These are phyloP conservation scores for Mimachlamys varia DNA, from an alignment of 2,888 invertebrate species.

Conservation along the genomic window DNA sequence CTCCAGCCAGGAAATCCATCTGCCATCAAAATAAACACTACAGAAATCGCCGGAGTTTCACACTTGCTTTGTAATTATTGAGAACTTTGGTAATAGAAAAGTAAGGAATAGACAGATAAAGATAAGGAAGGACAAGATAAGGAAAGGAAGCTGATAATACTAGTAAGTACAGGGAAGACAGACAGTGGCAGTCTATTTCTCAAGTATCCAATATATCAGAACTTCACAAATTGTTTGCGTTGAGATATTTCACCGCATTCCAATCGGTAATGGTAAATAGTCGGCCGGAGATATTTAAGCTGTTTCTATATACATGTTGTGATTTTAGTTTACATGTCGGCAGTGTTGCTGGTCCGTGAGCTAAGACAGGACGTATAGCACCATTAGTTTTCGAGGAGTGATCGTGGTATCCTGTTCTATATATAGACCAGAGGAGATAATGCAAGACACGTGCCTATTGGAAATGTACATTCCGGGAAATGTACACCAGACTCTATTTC, in stretches of 20 bases:
- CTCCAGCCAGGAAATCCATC: not conserved
- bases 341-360: not conserved
- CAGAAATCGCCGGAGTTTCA: not conserved
- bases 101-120: not conserved
- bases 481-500: conserved; percentile 13
- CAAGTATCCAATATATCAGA: not conserved
- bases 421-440: not conserved
- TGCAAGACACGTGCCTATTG: conserved; percentile 1
- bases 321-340: not conserved
- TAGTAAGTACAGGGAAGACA: not conserved
- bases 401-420: not conserved
- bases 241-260: conserved; percentile 2
- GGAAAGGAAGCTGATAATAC: not conserved
- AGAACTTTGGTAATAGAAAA: not conserved
- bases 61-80: not conserved
- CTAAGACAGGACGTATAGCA: not conserved
- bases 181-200: not conserved
- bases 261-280: not conserved
- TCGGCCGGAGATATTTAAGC: not conserved
- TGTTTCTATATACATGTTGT: not conserved
- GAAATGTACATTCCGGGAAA: conserved; percentile 10
- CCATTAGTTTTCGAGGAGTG: not conserved
- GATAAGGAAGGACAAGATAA: not conserved
- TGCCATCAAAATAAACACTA: not conserved
- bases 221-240: not conserved